These are phyloP conservation scores for Gouania willdenowi DNA, from an alignment of 2,797 vertebrate species.

Conservation along the genomic window DNA sequence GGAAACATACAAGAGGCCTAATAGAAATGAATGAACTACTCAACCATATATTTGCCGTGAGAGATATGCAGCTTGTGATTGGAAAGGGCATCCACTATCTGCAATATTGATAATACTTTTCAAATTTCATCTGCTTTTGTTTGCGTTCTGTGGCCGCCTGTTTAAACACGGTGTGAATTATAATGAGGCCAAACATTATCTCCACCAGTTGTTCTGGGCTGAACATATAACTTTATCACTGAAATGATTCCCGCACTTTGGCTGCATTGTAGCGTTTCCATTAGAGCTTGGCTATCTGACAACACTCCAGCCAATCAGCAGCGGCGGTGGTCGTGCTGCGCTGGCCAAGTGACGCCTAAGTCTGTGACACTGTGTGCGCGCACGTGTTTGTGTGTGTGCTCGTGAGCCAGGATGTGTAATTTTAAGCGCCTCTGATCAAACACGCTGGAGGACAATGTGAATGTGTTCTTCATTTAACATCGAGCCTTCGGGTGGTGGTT, in stretches of 20 bases:
- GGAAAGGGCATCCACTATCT: slow-evolving; percentile 99
- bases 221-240: slow-evolving; percentile 99
- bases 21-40: slow-evolving; percentile 99
- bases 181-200: slow-evolving; percentile 99
- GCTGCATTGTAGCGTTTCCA: slow-evolving; percentile 98
- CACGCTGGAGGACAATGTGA: slow-evolving; percentile 46
- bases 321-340: slow-evolving; percentile 86
- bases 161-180: slow-evolving; percentile 99
- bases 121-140: slow-evolving; percentile 99
- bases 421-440: slow-evolving; percentile 59
- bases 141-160: slow-evolving; percentile 98
- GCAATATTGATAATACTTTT: slow-evolving; percentile 99
- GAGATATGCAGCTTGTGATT: slow-evolving; percentile 99
- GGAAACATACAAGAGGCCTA: slow-evolving; percentile 93
- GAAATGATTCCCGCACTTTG: slow-evolving; percentile 99
- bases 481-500: no score
- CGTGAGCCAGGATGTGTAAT: slow-evolving; percentile 54
- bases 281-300: slow-evolving; percentile 98
- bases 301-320: slow-evolving; percentile 89
- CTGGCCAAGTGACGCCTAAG: slow-evolving; percentile 78
- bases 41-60: slow-evolving; percentile 98
- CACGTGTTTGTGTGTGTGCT: slow-evolving; percentile 9
- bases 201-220: slow-evolving; percentile 94
- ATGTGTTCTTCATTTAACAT: slow-evolving; percentile 10
- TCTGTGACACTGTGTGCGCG: slow-evolving; percentile 50